Base-by-base conservation (phyloP, 1,140 invertebrate genomes). In the Cephus cinctus region DNA sequence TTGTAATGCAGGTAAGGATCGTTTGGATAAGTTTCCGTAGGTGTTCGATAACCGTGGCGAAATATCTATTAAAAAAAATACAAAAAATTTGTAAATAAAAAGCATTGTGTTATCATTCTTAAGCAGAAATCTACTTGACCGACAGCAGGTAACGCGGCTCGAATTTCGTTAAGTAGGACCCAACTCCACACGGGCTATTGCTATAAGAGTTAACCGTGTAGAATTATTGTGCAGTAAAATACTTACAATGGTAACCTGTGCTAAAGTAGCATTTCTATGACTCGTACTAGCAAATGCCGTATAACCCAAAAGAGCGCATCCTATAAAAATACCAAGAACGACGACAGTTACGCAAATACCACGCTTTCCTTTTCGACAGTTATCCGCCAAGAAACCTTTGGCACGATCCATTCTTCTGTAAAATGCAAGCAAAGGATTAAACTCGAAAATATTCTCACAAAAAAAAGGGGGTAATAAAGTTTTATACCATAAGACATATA, bases 11-110 rank as follows among this genome's bases (percentile, higher is more conserved):
- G 81, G 54, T 86, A 78, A 3, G 86, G 86, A 76, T 91, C 88
- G 61, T 80, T 87, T 25, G 82, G 81, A 53, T 88, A 92, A 3
- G 80, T 78, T 27, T 70, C 57, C 3, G 81, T 80, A 3, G 89
- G 89, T 31, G 80, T 83, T 61, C 88, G 76, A 51, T 88, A 87
- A 21, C 89, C 89, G 79, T 92, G 89, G 12, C 87, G 79, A 57
- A 86, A 89, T 31, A 88, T 47, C 86, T 88, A 57, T 6, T 72
- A 76, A 16, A 46, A 54, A 35, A 36, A 36, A 35, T 39, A 48
- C 21, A 14, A 40, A 36, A 35, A 15, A 19, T 27, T 34, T 2
- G 14, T 11, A 30, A 11, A 12, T 4, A 30, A 2, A n/a, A 12
- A 38, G 11, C 2, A 38, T 6, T 36, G 34, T 16, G 34, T 8